phyloP scores from a whole-genome alignment of 2,888 invertebrate genomes.

The Drosophila melanosoma region DNA sequence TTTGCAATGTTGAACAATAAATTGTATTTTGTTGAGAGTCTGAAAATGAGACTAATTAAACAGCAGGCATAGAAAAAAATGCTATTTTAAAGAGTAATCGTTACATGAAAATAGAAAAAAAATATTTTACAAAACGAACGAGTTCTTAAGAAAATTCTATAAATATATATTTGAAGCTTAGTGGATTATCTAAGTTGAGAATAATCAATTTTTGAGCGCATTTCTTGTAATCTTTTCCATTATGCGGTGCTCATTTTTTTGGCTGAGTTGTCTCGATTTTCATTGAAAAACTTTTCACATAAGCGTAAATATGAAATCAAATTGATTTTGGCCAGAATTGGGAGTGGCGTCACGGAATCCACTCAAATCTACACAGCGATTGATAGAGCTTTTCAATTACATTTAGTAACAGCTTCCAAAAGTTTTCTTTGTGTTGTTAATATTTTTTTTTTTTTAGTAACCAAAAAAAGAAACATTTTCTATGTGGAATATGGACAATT shows the following conservation, averaged over 20 bases:
- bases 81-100: background rate
- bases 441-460: constrained; percentile 15
- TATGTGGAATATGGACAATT: background rate
- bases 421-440: constrained; percentile 13
- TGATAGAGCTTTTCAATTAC: constrained; percentile 51
- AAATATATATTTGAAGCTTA: background rate
- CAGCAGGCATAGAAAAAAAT: background rate
- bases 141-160: background rate
- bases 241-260: constrained; percentile 15
- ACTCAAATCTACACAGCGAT: constrained; percentile 33
- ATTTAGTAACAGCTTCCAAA: constrained; percentile 32
- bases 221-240: constrained; percentile 28
- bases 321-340: constrained; percentile 67
- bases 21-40: background rate
- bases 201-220: background rate
- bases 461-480: constrained; percentile 10
- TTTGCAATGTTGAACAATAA: too few relatives aligned
- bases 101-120: background rate
- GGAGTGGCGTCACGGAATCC: constrained; percentile 5
- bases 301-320: constrained; percentile 74
- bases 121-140: background rate
- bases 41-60: background rate
- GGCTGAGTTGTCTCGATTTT: constrained; percentile 41
- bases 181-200: background rate
- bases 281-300: constrained; percentile 78